These are phyloP conservation scores for Lasioglossum calceatum DNA, from an alignment of 2,888 invertebrate species.

Conservation along the genomic window DNA sequence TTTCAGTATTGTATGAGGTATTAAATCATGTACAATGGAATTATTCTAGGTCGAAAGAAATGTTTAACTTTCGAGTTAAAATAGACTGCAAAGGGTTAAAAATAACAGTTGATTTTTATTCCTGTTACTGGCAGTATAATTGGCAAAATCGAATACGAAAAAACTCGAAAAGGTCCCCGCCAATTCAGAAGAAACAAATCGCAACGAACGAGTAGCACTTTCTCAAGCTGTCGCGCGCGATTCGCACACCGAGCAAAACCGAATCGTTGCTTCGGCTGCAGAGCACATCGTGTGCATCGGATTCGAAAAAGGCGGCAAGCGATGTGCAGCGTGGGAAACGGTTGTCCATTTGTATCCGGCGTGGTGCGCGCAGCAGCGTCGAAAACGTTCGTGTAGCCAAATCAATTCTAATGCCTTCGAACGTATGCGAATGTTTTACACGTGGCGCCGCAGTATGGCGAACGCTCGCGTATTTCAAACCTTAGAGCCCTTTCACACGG, in stretches of 20 bases:
- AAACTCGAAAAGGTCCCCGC: not conserved
- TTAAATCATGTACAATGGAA: no score
- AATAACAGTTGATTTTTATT: not conserved
- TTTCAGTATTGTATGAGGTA: no score
- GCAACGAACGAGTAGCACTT: not conserved
- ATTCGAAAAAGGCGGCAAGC: slow-evolving; percentile 8
- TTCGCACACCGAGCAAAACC: not conserved
- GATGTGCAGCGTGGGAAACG: not conserved
- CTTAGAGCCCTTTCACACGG: slow-evolving; percentile 6
- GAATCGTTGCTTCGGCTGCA: not conserved
- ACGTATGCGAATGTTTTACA: slow-evolving; percentile 12
- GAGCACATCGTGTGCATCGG: not conserved
- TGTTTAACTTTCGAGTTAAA: no score
- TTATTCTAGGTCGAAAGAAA: no score
- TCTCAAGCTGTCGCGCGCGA: slow-evolving; percentile 3
- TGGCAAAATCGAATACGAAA: not conserved
- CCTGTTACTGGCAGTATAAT: not conserved
- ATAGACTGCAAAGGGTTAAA: no score
- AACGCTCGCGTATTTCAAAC: slow-evolving; percentile 6
- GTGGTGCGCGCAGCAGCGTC: not conserved
- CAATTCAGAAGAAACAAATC: not conserved
- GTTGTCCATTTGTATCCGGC: slow-evolving; percentile 2
- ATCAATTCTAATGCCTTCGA: slow-evolving; percentile 5
- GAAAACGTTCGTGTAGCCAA: not conserved
- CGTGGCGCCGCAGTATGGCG: not conserved